A percentile compares a stretch with the other conserved stretches of the same genome.
Evolutionary conservation across 1,140 invertebrate species (phyloP).

Genomic region (Lordiphosa collinella): DNA sequence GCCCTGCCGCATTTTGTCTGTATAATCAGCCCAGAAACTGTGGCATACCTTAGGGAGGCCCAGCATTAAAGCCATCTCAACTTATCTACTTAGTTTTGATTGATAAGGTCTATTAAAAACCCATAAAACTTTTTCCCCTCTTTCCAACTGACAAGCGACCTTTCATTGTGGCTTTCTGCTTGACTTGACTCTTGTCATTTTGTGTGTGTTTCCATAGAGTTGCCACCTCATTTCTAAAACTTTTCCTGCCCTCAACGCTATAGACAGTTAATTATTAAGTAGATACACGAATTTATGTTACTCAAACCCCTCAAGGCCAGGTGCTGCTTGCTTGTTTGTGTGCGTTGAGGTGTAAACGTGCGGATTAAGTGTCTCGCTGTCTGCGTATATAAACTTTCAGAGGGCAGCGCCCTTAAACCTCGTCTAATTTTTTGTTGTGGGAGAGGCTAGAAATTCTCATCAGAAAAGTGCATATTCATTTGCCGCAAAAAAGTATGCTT

Average conservation of each 20-base stretch:
- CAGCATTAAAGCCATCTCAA: too few relatives aligned
- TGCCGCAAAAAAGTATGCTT: constrained; percentile 40
- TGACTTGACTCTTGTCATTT: too few relatives aligned
- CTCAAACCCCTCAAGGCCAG: constrained; percentile 5
- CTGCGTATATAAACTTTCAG: constrained; percentile 49
- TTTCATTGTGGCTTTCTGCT: background rate
- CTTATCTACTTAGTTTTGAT: too few relatives aligned
- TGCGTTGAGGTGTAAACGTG: constrained; percentile 73
- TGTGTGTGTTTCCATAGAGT: constrained; percentile 2
- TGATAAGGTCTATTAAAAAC: too few relatives aligned
- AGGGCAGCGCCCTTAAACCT: constrained; percentile 16
- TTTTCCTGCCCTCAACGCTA: constrained; percentile 7
- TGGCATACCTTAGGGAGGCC: background rate
- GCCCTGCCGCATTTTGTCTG: constrained; percentile 49
- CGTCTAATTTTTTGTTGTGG: constrained; percentile 47
- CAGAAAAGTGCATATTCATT: constrained; percentile 8
- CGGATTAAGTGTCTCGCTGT: constrained; percentile 71
- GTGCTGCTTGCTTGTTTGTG: constrained; percentile 41
- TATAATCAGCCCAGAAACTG: constrained; percentile 39
- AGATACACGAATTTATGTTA: constrained; percentile 71
- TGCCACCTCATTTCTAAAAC: background rate
- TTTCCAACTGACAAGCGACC: constrained; percentile 7
- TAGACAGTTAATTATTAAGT: constrained; percentile 70
- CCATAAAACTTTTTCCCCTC: background rate
- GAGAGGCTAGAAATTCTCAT: constrained; percentile 16